A percentile compares a stretch with the other conserved stretches of the same genome.
Evolutionary conservation across 64 coral and sea anemone genomes (phyloP).

Genomic region (Montipora efflorescens): DNA sequence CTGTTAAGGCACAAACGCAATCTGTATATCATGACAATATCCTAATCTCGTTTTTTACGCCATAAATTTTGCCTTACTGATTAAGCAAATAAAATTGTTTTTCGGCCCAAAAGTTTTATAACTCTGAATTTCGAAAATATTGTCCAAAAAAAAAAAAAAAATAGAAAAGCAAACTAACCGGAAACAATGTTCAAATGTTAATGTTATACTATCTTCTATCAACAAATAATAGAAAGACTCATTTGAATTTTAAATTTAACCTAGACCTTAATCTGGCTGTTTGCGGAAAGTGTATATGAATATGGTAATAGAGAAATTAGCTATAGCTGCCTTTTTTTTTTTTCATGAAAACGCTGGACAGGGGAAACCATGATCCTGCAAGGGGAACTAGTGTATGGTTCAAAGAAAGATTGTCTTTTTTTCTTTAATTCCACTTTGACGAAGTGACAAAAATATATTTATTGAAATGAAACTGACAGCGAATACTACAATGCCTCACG

Average conservation of each 20-base stretch:
- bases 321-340: neutral
- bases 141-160: neutral
- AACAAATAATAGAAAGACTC: constrained; percentile 46
- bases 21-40: constrained; percentile 3
- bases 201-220: constrained; percentile 49
- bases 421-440: neutral
- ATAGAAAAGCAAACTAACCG: constrained; percentile 6
- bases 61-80: neutral
- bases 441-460: neutral
- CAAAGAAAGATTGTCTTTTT: neutral
- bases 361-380: too few species aligned
- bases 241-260: constrained; percentile 59
- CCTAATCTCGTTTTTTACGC: neutral
- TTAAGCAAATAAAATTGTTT: neutral
- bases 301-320: neutral
- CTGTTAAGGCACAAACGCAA: neutral
- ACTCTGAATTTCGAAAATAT: neutral
- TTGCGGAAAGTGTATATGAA: constrained; percentile 10
- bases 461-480: constrained; percentile 10
- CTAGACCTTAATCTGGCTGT: constrained; percentile 28
- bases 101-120: neutral
- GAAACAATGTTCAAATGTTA: constrained; percentile 39
- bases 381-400: too few species aligned
- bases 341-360: too few species aligned
- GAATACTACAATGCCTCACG: neutral